These are phyloP conservation scores for Megalops cyprinoides DNA, from an alignment of 2,797 vertebrate genomes.

Conservation along the genomic window DNA sequence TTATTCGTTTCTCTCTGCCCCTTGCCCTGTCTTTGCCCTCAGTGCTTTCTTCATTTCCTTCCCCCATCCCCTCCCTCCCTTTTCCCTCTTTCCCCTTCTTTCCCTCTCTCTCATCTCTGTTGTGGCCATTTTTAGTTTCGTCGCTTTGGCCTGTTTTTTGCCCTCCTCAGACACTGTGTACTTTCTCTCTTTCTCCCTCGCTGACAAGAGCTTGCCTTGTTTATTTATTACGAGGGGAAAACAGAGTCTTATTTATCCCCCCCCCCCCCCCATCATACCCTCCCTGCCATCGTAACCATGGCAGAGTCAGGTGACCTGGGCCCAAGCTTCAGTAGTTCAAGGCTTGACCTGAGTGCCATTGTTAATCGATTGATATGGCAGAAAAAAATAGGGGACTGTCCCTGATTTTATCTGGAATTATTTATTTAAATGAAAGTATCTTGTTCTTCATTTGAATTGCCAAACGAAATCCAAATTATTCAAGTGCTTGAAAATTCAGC, in stretches of 20 bases:
- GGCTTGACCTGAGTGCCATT: not conserved
- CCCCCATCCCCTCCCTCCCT: slow-evolving; percentile 27
- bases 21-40: not conserved
- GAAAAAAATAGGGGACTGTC: too few species aligned
- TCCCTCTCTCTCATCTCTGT: slow-evolving; percentile 36
- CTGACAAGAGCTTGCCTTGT: slow-evolving; percentile 69
- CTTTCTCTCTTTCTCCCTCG: slow-evolving; percentile 51
- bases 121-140: slow-evolving; percentile 46
- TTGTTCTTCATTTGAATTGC: not conserved
- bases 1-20: not conserved
- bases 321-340: not conserved
- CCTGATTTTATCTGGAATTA: not conserved
- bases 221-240: slow-evolving; percentile 67
- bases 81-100: slow-evolving; percentile 5
- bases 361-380: not conserved
- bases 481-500: too few species aligned
- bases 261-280: slow-evolving; percentile 37
- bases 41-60: slow-evolving; percentile 20
- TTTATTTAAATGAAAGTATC: not conserved
- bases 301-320: not conserved
- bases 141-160: slow-evolving; percentile 40
- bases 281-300: not conserved
- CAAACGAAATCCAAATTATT: too few species aligned
- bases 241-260: slow-evolving; percentile 62
- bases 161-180: slow-evolving; percentile 39